These are phyloP conservation scores for Ranitomeya imitator DNA, from an alignment of 2,113 vertebrate species.

Conservation along the genomic window DNA sequence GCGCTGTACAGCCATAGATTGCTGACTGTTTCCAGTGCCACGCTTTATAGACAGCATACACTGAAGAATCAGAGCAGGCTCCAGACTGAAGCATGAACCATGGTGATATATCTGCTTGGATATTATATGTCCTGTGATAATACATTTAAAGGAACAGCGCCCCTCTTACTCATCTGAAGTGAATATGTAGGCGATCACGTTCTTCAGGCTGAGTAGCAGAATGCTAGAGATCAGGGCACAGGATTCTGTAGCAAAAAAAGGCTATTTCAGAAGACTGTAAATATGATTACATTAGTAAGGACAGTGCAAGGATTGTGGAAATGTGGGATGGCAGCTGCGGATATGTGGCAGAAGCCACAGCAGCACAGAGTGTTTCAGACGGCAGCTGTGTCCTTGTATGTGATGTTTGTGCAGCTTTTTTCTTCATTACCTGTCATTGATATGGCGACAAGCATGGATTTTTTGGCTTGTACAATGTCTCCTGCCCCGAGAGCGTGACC, in stretches of 20 bases:
- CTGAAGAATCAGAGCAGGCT: neutral
- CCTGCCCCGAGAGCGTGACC: conserved; percentile 38
- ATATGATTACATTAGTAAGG: neutral
- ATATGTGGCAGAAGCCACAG: neutral
- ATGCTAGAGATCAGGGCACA: conserved; percentile 13
- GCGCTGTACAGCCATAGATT: too few species aligned
- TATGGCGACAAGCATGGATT: conserved; percentile 24
- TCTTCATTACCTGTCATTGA: conserved; percentile 29
- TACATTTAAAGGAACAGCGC: neutral
- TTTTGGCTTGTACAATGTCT: conserved; percentile 35
- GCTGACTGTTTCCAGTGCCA: too few species aligned
- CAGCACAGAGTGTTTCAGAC: neutral
- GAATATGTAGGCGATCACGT: conserved; percentile 28
- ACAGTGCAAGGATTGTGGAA: neutral
- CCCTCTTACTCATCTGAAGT: conserved; percentile 31
- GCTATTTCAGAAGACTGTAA: neutral
- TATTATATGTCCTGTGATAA: too few species aligned
- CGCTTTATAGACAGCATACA: too few species aligned
- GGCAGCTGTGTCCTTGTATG: neutral
- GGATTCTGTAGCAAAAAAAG: neutral
- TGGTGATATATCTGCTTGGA: neutral
- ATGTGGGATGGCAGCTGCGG: neutral
- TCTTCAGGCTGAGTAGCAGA: conserved; percentile 35
- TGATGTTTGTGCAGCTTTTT: neutral
- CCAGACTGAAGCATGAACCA: neutral